Evolutionary conservation across 1,140 invertebrate genomes (phyloP).

Genomic region (Drosophila nigromelanica): DNA sequence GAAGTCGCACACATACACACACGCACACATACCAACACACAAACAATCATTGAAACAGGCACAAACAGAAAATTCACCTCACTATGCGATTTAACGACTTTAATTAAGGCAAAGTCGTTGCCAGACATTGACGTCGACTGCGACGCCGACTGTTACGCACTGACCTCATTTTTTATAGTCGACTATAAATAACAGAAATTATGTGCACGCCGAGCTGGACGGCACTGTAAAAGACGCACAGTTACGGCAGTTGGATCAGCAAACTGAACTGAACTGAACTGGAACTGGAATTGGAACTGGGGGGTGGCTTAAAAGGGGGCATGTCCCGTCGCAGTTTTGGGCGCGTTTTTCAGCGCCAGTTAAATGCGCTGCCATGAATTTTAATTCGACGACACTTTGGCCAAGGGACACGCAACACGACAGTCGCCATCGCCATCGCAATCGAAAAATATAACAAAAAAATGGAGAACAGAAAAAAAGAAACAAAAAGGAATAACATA

Average conservation of each 20-base stretch:
- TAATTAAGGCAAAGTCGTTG: constrained; percentile 71
- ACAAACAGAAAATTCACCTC: constrained; percentile 17
- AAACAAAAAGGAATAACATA: constrained; percentile 19
- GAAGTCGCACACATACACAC: constrained; percentile 37
- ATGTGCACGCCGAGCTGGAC: constrained; percentile 69
- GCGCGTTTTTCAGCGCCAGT: constrained; percentile 61
- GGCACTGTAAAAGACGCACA: constrained; percentile 25
- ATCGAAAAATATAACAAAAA: constrained; percentile 23
- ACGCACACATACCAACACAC: constrained; percentile 1
- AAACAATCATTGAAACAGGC: background rate
- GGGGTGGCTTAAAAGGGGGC: background rate
- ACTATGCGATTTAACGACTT: constrained; percentile 69
- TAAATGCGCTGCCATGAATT: constrained; percentile 79
- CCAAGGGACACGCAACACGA: constrained; percentile 66
- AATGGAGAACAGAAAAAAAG: constrained; percentile 12
- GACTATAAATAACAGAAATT: constrained; percentile 78
- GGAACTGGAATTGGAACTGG: background rate
- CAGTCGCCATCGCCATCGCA: constrained; percentile 48
- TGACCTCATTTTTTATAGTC: constrained; percentile 77
- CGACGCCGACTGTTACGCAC: constrained; percentile 34
- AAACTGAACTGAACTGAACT: background rate
- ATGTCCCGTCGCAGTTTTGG: constrained; percentile 49
- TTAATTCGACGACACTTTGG: constrained; percentile 80
- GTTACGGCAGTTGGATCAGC: constrained; percentile 4
- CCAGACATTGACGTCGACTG: constrained; percentile 64